These are phyloP conservation scores for Xiphydria camelus DNA, from an alignment of 2,888 invertebrate species.

Conservation along the genomic window DNA sequence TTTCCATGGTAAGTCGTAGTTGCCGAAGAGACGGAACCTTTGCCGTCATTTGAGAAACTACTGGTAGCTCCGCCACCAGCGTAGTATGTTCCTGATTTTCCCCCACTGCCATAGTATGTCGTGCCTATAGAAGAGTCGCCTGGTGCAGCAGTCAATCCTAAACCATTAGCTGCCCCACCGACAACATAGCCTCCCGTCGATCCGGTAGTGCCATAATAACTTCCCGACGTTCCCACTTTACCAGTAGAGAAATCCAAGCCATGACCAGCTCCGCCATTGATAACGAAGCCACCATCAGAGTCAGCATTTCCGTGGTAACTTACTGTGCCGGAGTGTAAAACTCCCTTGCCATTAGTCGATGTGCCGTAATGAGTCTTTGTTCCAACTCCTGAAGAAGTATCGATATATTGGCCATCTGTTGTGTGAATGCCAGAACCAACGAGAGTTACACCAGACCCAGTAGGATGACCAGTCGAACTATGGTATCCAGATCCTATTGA, in stretches of 20 bases:
- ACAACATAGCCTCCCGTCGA: not conserved
- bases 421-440: not conserved
- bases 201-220: not conserved
- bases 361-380: too few relatives aligned
- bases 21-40: constrained; percentile 6
- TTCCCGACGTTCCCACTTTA: not conserved
- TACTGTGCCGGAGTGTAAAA: too few relatives aligned
- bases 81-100: not conserved
- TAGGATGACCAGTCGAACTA: not conserved
- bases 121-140: too few relatives aligned
- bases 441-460: not conserved
- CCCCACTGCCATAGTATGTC: not conserved
- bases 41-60: not conserved
- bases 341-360: too few relatives aligned
- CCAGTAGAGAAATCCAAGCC: constrained; percentile 1
- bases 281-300: not conserved
- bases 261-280: not conserved
- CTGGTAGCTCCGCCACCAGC: constrained; percentile 1
- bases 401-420: not conserved
- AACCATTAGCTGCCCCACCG: not conserved
- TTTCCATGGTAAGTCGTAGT: constrained; percentile 13
- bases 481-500: not conserved
- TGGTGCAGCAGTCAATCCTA: not conserved
- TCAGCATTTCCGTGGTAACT: constrained; percentile 7
- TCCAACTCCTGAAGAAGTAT: too few relatives aligned